A percentile compares a stretch with the other conserved stretches of the same genome.
Evolutionary conservation across 1,140 invertebrate genomes (phyloP).

Genomic region (Notospermus geniculatus): DNA sequence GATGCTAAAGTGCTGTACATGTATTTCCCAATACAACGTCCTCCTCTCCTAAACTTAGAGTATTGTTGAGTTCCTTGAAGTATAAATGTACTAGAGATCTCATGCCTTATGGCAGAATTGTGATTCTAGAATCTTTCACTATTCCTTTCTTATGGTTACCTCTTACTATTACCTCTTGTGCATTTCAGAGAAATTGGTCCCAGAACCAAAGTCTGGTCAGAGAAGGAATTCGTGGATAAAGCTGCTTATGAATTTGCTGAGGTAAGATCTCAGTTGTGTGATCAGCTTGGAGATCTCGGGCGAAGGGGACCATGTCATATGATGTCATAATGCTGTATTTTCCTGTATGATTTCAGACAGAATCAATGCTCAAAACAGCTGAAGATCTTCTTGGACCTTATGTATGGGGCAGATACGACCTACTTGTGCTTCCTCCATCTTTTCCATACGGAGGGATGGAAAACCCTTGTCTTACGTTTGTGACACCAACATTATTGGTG

Average conservation of each 20-base stretch:
- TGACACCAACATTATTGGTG: conserved; percentile 83
- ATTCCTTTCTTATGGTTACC: too few relatives aligned
- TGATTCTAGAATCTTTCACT: too few relatives aligned
- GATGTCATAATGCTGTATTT: too few relatives aligned
- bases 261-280: conserved; percentile 37
- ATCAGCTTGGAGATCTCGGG: too few relatives aligned
- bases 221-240: conserved; percentile 78
- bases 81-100: too few relatives aligned
- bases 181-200: conserved; percentile 69
- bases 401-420: conserved; percentile 68
- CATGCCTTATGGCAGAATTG: too few relatives aligned
- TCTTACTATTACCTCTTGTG: too few relatives aligned
- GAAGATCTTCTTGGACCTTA: conserved; percentile 64
- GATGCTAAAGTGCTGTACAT: too few relatives aligned
- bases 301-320: not conserved
- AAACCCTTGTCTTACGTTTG: conserved; percentile 93
- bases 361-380: conserved; percentile 77
- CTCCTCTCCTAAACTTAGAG: too few relatives aligned
- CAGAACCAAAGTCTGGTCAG: conserved; percentile 82
- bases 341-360: conserved; percentile 61
- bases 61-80: too few relatives aligned
- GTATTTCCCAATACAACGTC: too few relatives aligned
- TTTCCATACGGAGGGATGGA: conserved; percentile 98
- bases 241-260: conserved; percentile 86
- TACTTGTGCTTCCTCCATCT: conserved; percentile 87